phyloP scores from a whole-genome alignment of 1,140 invertebrate species.

The Pentalonia nigronervosa region DNA sequence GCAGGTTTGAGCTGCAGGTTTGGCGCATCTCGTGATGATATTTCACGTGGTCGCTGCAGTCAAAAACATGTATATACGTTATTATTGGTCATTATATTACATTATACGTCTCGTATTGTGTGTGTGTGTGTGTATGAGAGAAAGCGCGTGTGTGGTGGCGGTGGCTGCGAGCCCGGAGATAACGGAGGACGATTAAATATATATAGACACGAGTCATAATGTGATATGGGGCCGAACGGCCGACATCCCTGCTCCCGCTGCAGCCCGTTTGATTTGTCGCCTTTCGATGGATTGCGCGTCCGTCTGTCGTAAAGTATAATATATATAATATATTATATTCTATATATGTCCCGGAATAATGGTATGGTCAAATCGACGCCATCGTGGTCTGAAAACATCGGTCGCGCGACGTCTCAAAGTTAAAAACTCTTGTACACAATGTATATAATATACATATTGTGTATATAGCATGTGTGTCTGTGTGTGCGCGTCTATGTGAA shows the following conservation, averaged over 20 bases:
- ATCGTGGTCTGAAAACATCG: constrained; percentile 6
- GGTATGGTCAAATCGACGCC: background rate
- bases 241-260: background rate
- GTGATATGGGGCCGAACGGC: constrained; percentile 12
- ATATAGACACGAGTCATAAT: background rate
- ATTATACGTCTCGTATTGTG: background rate
- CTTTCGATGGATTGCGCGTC: constrained; percentile 43
- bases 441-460: background rate
- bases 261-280: constrained; percentile 46
- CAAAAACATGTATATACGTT: background rate
- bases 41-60: too few species aligned
- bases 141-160: background rate
- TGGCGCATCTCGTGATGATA: too few species aligned
- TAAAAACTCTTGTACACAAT: background rate
- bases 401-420: constrained; percentile 1
- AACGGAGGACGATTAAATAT: constrained; percentile 40
- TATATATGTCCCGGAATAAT: constrained; percentile 7
- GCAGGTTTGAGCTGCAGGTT: too few species aligned
- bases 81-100: background rate
- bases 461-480: background rate
- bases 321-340: background rate
- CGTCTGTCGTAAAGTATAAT: background rate
- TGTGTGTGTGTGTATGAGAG: background rate
- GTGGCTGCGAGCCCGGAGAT: constrained; percentile 21
- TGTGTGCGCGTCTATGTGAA: background rate